Conservation (phyloP, 1,140 invertebrate genomes). For the Bombus huntii region DNA sequence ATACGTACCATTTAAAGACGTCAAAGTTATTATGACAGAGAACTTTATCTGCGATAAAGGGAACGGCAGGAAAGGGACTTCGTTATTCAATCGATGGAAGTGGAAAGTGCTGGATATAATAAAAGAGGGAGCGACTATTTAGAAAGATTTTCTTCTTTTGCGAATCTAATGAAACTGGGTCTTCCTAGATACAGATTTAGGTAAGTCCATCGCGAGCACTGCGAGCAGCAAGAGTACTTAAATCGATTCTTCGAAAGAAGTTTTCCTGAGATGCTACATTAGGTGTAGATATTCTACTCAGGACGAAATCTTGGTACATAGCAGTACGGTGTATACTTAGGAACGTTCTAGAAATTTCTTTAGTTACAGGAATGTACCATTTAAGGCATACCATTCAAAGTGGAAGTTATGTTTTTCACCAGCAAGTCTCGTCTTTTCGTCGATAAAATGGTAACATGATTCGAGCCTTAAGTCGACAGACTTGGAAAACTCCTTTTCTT, state of each 20-base stretch:
- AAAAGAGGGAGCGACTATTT: neutral
- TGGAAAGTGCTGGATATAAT: conserved; percentile 58
- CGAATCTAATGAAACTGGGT: neutral
- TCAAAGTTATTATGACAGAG: conserved; percentile 79
- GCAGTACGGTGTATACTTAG: neutral
- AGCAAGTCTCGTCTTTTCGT: conserved; percentile 6
- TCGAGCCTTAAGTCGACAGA: conserved; percentile 17
- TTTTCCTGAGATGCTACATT: neutral
- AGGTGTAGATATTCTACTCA: neutral
- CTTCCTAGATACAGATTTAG: neutral
- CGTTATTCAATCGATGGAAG: conserved; percentile 71
- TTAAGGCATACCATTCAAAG: conserved; percentile 7
- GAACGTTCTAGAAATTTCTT: conserved; percentile 1
- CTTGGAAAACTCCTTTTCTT: conserved; percentile 41
- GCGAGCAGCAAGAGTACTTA: neutral
- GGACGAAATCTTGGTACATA: neutral
- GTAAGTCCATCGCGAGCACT: neutral
- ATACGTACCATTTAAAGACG: conserved; percentile 79
- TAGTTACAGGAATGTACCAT: neutral
- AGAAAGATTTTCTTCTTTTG: conserved; percentile 5
- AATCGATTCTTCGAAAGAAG: neutral
- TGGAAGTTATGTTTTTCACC: conserved; percentile 38
- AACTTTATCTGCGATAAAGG: conserved; percentile 73
- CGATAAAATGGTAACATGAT: conserved; percentile 31
- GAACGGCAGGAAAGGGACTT: conserved; percentile 45